These are phyloP conservation scores for Drosophila equinoxialis DNA, from an alignment of 1,140 invertebrate species.

Conservation along the genomic window DNA sequence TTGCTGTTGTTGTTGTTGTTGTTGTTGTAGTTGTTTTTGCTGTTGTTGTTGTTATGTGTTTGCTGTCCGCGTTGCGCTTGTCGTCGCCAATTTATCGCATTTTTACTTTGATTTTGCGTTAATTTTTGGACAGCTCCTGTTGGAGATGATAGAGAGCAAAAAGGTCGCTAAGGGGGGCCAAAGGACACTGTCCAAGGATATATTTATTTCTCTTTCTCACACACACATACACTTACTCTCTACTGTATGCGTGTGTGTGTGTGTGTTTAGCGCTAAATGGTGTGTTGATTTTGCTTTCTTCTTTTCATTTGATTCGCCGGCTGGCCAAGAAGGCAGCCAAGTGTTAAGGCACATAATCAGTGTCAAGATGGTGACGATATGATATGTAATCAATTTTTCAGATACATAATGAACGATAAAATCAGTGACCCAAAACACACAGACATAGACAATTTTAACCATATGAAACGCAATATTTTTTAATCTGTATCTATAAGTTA, in stretches of 20 bases:
- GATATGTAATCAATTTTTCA: constrained; percentile 63
- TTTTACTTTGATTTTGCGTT: constrained; percentile 81
- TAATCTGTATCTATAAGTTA: not conserved
- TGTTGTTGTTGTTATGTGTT: constrained; percentile 51
- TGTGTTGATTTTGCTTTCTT: constrained; percentile 57
- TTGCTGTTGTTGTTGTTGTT: constrained; percentile 18
- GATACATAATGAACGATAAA: constrained; percentile 27
- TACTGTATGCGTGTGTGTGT: constrained; percentile 21
- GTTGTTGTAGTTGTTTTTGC: constrained; percentile 32
- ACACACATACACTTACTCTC: not conserved
- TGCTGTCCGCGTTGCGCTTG: constrained; percentile 60
- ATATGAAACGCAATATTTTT: too few species aligned
- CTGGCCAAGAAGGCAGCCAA: constrained; percentile 47
- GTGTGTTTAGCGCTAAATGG: constrained; percentile 71
- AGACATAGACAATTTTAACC: too few species aligned
- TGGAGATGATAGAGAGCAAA: not conserved
- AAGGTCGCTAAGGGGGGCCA: not conserved
- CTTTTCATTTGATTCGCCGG: constrained; percentile 28
- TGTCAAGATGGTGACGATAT: constrained; percentile 60
- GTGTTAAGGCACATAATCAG: constrained; percentile 71
- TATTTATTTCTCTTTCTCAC: not conserved
- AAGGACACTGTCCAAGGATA: constrained; percentile 2
- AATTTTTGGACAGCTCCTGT: constrained; percentile 69
- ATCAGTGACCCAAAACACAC: not conserved
- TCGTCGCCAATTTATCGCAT: constrained; percentile 79